phyloP scores from a whole-genome alignment of 2,113 vertebrate species.

The Gopherus flavomarginatus region DNA sequence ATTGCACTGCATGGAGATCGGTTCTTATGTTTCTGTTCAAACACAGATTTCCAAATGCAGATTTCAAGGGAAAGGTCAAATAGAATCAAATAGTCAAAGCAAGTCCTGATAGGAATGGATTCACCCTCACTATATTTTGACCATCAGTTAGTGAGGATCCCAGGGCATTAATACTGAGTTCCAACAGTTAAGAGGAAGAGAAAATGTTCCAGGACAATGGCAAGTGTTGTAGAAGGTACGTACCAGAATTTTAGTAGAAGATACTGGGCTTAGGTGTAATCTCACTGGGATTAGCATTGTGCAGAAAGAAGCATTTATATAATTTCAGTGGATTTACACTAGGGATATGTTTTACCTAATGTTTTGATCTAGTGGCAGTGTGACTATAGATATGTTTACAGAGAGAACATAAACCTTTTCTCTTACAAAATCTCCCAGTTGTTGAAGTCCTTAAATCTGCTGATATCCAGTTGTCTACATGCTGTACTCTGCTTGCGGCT shows the following conservation, averaged over 20 bases:
- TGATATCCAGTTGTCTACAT: neutral
- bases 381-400: neutral
- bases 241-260: neutral
- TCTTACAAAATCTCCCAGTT: neutral
- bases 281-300: neutral
- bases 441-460: neutral
- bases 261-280: fast-evolving
- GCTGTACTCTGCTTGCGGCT: neutral
- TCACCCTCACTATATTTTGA: neutral
- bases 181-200: neutral
- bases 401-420: neutral
- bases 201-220: neutral
- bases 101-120: neutral
- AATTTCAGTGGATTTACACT: fast-evolving
- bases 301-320: neutral
- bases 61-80: neutral
- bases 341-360: neutral
- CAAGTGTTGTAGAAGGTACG: fast-evolving
- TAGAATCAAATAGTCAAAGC: neutral
- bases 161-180: fast-evolving
- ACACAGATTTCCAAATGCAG: neutral
- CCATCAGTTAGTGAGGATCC: neutral
- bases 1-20: fast-evolving
- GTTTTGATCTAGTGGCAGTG: neutral
- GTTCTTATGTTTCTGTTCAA: neutral